A percentile compares a stretch with the other conserved stretches of the same genome.
Evolutionary conservation across 1,140 invertebrate genomes (phyloP).

Genomic region (Drosophila arawakana): DNA sequence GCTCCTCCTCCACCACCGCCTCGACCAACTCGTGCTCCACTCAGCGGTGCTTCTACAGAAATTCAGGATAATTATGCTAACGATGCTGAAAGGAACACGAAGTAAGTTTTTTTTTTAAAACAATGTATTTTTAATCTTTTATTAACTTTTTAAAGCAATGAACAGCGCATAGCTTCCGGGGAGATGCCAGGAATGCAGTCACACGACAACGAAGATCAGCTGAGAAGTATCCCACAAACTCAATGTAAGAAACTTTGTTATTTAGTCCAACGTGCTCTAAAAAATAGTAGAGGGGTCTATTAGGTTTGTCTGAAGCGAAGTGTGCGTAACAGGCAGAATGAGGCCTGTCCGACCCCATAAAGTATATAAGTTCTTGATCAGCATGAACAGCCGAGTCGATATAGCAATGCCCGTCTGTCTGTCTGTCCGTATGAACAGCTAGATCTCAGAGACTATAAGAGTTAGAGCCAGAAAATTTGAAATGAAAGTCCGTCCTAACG

Average conservation of each 20-base stretch:
- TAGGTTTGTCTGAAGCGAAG: no score
- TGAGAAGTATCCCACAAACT: neutral
- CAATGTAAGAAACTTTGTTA: neutral
- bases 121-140: neutral
- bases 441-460: no score
- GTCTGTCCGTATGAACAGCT: no score
- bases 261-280: no score
- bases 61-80: neutral
- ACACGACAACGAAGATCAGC: neutral
- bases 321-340: no score
- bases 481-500: no score
- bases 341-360: no score
- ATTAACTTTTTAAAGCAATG: neutral
- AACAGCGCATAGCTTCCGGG: conserved; percentile 32
- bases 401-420: no score
- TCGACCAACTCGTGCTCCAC: neutral
- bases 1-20: neutral
- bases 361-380: no score
- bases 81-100: neutral
- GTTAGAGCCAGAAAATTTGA: no score
- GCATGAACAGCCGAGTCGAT: no score
- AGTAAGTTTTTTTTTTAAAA: neutral
- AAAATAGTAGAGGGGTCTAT: no score
- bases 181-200: neutral
- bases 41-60: neutral